These are phyloP conservation scores for Anthonomus grandis DNA, from an alignment of 1,140 invertebrate species.

Conservation along the genomic window DNA sequence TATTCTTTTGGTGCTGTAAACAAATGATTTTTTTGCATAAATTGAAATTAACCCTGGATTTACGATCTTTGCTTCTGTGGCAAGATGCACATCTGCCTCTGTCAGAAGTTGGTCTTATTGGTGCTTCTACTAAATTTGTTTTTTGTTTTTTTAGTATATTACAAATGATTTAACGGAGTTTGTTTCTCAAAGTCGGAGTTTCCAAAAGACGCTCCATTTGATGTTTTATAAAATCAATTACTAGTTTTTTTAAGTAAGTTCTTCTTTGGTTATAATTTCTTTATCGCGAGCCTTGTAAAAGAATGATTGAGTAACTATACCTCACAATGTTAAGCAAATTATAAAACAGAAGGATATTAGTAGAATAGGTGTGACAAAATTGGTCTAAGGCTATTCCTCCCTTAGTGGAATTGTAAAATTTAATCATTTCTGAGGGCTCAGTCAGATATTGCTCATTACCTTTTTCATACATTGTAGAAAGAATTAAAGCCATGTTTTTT, in stretches of 20 bases:
- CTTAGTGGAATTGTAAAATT: neutral
- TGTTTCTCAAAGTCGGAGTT: no score
- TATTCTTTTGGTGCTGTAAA: conserved; percentile 5
- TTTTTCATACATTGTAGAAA: neutral
- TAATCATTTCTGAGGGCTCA: neutral
- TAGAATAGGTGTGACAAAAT: neutral
- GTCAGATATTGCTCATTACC: neutral
- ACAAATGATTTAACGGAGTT: no score
- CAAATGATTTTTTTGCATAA: conserved; percentile 8
- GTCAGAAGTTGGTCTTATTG: neutral
- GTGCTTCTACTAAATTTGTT: neutral
- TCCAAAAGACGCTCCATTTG: no score
- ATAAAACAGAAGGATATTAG: neutral
- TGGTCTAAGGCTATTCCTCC: neutral
- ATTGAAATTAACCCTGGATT: neutral
- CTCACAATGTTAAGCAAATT: neutral
- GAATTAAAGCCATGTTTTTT: neutral
- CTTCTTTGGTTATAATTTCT: neutral
- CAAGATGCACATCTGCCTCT: neutral
- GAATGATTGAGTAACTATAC: neutral
- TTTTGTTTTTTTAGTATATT: neutral
- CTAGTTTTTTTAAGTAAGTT: neutral
- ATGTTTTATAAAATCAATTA: no score
- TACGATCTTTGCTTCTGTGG: neutral
- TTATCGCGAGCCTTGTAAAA: neutral